Conservation (phyloP, 2,888 invertebrate species). For the Trachelus troglodyta region DNA sequence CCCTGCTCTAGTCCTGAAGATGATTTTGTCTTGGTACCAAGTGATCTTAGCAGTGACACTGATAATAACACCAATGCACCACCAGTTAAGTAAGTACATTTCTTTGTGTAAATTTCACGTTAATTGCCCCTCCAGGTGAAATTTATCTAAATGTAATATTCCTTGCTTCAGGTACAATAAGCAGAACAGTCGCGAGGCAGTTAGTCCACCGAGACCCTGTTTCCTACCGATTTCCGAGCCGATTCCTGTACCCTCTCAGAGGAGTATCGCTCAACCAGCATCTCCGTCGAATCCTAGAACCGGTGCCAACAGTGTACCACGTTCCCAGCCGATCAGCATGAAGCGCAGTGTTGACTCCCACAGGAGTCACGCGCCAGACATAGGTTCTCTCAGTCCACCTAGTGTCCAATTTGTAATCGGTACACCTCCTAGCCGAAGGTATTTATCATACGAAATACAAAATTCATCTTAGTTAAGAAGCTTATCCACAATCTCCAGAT, state of each 20-base stretch:
- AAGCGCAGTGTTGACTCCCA: constrained; percentile 76
- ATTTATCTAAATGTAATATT: neutral
- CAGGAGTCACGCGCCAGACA: constrained; percentile 78
- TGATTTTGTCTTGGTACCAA: constrained; percentile 63
- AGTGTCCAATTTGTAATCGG: constrained; percentile 89
- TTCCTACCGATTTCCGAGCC: constrained; percentile 80
- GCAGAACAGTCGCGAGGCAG: constrained; percentile 58
- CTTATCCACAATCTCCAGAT: constrained; percentile 31
- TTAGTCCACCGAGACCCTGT: constrained; percentile 76
- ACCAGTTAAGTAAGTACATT: constrained; percentile 50
- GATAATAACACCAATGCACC: constrained; percentile 61
- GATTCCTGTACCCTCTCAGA: constrained; percentile 79
- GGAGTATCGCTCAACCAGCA: constrained; percentile 57
- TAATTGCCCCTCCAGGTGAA: neutral
- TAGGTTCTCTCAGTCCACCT: constrained; percentile 93
- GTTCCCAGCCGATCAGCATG: constrained; percentile 89
- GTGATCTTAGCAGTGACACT: constrained; percentile 60
- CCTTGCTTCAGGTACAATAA: constrained; percentile 69
- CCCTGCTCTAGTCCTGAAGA: constrained; percentile 66
- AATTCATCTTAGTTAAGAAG: constrained; percentile 13
- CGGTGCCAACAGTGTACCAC: constrained; percentile 73
- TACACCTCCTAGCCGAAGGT: constrained; percentile 80
- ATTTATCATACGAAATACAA: constrained; percentile 64
- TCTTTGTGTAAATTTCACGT: neutral
- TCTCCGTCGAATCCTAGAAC: constrained; percentile 36